phyloP scores from a whole-genome alignment of 2,888 invertebrate genomes.

The Papilio elwesi region DNA sequence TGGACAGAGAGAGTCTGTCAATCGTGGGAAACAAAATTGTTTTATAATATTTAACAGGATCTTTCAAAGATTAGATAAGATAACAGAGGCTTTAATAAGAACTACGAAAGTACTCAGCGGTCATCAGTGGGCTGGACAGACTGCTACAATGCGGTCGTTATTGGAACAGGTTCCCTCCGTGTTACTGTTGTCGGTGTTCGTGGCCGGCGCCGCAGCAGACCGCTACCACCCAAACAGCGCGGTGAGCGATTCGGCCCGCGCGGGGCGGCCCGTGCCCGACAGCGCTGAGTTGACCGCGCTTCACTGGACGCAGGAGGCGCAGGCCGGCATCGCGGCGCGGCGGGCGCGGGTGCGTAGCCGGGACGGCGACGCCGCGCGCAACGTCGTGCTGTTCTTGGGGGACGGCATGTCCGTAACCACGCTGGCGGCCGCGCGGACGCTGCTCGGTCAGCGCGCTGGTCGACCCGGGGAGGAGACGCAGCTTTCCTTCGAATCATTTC shows the following conservation, averaged over 20 bases:
- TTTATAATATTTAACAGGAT: too few species aligned
- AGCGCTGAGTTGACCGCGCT: conserved; percentile 59
- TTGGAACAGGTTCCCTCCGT: conserved; percentile 54
- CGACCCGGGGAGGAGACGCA: conserved; percentile 84
- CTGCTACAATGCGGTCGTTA: conserved; percentile 85
- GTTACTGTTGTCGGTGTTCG: conserved; percentile 63
- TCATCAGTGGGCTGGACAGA: conserved; percentile 61
- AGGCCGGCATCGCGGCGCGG: conserved; percentile 65
- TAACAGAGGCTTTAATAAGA: background rate
- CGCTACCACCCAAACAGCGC: conserved; percentile 88
- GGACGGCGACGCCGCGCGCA: conserved; percentile 59
- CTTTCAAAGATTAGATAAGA: background rate
- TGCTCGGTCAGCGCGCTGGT: conserved; percentile 84
- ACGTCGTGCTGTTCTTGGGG: conserved; percentile 89
- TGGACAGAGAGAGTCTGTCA: too few species aligned
- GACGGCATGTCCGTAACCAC: conserved; percentile 91
- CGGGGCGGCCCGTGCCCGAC: conserved; percentile 86
- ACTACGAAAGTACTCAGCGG: background rate
- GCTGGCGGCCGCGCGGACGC: conserved; percentile 86
- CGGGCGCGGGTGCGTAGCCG: conserved; percentile 49
- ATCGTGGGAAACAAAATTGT: too few species aligned
- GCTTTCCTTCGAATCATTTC: conserved; percentile 86
- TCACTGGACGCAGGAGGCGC: conserved; percentile 78
- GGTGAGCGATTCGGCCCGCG: conserved; percentile 75
- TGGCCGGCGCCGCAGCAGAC: conserved; percentile 66